Evolutionary conservation across 1,140 invertebrate genomes (phyloP).

Genomic region (Sminthurides bifidus): DNA sequence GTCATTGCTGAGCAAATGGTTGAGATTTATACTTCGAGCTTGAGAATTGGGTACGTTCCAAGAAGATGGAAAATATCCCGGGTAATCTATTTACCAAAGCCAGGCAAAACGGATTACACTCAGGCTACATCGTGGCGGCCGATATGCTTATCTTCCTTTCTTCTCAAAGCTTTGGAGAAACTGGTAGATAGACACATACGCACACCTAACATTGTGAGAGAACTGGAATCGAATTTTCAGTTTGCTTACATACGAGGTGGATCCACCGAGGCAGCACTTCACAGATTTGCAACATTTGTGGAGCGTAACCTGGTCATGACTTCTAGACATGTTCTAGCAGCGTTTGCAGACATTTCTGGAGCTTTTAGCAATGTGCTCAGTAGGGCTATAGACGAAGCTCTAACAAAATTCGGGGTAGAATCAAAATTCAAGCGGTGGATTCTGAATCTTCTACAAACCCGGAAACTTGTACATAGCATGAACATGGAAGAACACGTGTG

Average conservation of each 20-base stretch:
- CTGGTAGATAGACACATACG: conserved; percentile 13
- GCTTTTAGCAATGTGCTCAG: conserved; percentile 5
- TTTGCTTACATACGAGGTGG: conserved; percentile 15
- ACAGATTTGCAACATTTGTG: conserved; percentile 1
- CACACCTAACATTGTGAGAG: not conserved
- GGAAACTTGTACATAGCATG: not conserved
- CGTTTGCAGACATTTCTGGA: conserved; percentile 17
- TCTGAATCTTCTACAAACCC: not conserved
- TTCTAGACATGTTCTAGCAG: not conserved
- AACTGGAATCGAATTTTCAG: conserved; percentile 5
- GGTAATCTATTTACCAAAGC: conserved; percentile 20
- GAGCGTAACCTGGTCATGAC: conserved; percentile 6
- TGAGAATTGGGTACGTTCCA: conserved; percentile 6
- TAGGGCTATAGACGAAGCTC: not conserved
- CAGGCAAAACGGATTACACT: conserved; percentile 14
- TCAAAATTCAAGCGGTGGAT: not conserved
- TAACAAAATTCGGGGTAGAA: not conserved
- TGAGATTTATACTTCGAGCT: not conserved
- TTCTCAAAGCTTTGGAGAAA: conserved; percentile 18
- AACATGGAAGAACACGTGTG: not conserved
- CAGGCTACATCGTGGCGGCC: conserved; percentile 10
- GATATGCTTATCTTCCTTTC: conserved; percentile 22
- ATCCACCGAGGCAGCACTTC: conserved; percentile 20
- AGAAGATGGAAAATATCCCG: conserved; percentile 1
- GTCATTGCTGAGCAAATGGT: not conserved